Percentiles rank a stretch among this genome's conserved stretches.
These are phyloP conservation scores for Darevskia nairensis DNA, from an alignment of 2,797 vertebrate species.

Conservation along the genomic window DNA sequence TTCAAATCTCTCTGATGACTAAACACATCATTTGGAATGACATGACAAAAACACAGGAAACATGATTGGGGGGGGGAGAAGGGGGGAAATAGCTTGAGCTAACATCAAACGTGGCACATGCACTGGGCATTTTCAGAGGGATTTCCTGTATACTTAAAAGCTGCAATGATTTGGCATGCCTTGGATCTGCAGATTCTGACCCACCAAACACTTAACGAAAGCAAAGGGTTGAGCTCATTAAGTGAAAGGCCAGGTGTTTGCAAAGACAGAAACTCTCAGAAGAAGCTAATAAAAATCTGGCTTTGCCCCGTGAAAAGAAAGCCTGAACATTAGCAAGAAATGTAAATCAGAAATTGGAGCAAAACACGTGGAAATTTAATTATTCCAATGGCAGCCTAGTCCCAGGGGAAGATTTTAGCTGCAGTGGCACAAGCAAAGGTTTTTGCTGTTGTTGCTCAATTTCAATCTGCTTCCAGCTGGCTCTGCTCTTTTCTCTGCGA, in stretches of 20 bases:
- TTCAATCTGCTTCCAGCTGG: not conserved
- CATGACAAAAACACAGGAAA: constrained; percentile 50
- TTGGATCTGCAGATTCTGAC: constrained; percentile 71
- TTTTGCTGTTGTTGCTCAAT: constrained; percentile 1
- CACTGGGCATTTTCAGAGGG: constrained; percentile 60
- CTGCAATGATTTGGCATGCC: constrained; percentile 56
- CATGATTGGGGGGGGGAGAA: constrained; percentile 26
- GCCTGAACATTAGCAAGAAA: constrained; percentile 27
- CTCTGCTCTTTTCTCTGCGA: not conserved
- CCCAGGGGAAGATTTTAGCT: not conserved
- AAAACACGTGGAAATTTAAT: constrained; percentile 43
- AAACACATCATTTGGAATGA: constrained; percentile 56
- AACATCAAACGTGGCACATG: constrained; percentile 73
- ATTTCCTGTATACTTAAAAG: constrained; percentile 72
- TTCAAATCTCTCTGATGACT: constrained; percentile 56
- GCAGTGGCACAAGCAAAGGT: not conserved
- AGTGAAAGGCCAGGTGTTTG: constrained; percentile 69
- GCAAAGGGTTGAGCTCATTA: constrained; percentile 57
- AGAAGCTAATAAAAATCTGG: constrained; percentile 51
- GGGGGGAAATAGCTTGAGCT: constrained; percentile 51
- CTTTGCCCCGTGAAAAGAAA: constrained; percentile 33
- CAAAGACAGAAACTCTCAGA: constrained; percentile 53
- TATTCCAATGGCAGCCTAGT: constrained; percentile 15
- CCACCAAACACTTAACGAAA: constrained; percentile 44
- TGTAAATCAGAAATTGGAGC: constrained; percentile 24